Base-by-base conservation (phyloP, 2,113 vertebrate species). In the Melanostigma gelatinosum region DNA sequence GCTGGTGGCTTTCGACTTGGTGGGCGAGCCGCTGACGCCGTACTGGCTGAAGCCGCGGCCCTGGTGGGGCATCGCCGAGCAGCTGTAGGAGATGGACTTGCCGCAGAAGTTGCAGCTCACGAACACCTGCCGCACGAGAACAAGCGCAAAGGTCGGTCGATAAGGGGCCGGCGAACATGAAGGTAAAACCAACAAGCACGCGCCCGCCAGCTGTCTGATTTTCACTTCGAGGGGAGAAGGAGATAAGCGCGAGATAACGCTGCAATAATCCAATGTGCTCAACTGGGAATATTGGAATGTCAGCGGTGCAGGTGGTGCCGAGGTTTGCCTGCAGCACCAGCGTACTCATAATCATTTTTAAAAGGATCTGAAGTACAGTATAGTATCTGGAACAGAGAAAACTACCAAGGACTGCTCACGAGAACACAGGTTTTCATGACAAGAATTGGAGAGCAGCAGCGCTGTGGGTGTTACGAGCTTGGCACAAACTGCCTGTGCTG, bases 51-150 rank as follows among this genome's bases (percentile, higher is more conserved):
- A 99, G n/a, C 97, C 96, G 32, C 98, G 95, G 58, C 97, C 97
- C 91, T 99, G 98, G 78, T 99, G 98, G 66, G 98, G 97, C 62
- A 98, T 94, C 42, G 97, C 93, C 18, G 98, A 97, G 80, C 97
- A 99, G 94, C 98, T 99, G 93, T 98, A 99, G 38, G 98, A 99
- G 91, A 99, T 99, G 61, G 98, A 99, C 93, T 99, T 99, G 46
- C 98, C 98, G 71, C 98, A 99, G 94, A 99, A 99, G 94, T 99
- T 99, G 94, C 98, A 99, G 92, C 98, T 99, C 90, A 99, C 98
- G 87, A 99, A 99, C 85, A 99, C 98, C 98, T 99, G 90, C 60
- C 50, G 44, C 8, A n/a, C 6, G 77, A 67, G 89, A 82, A 29
- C 82, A 71, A 82, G 77, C 71, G 86, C 80, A 88, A 79, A 82